Conservation (phyloP, 2,888 invertebrate species). For the Apodemia duryi region DNA sequence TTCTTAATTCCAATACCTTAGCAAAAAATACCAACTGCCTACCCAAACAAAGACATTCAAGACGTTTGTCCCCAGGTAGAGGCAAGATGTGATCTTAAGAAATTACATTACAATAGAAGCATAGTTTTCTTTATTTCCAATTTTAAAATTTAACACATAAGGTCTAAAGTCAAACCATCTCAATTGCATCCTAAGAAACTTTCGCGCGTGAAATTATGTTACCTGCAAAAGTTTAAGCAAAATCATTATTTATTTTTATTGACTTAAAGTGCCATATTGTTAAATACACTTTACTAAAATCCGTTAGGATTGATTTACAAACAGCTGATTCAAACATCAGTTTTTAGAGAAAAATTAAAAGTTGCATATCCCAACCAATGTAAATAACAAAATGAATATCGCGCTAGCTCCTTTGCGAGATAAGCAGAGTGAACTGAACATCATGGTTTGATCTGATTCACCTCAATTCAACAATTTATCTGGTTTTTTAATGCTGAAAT, state of each 20-base stretch:
- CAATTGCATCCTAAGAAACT: conserved; percentile 22
- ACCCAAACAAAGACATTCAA: conserved; percentile 47
- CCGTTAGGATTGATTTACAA: conserved; percentile 47
- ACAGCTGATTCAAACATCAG: conserved; percentile 72
- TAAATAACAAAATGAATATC: not conserved
- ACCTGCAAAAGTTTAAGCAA: conserved; percentile 21
- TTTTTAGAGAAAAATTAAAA: conserved; percentile 36
- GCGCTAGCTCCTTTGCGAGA: not conserved
- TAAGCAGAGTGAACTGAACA: no score
- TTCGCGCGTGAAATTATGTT: conserved; percentile 28
- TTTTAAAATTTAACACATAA: conserved; percentile 26
- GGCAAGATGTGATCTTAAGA: conserved; percentile 70
- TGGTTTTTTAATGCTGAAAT: no score
- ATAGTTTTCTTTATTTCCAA: conserved; percentile 24
- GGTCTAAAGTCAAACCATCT: conserved; percentile 28
- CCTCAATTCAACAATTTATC: no score
- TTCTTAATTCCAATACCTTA: not conserved
- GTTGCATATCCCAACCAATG: not conserved
- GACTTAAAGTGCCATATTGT: conserved; percentile 22
- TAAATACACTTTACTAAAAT: conserved; percentile 38
- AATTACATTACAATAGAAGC: conserved; percentile 40
- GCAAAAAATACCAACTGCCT: conserved; percentile 45
- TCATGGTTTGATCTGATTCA: no score
- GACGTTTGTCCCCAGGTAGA: conserved; percentile 56
- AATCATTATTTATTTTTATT: conserved; percentile 21